These are phyloP conservation scores for Horisme vitalbata DNA, from an alignment of 2,888 invertebrate genomes.

Conservation along the genomic window DNA sequence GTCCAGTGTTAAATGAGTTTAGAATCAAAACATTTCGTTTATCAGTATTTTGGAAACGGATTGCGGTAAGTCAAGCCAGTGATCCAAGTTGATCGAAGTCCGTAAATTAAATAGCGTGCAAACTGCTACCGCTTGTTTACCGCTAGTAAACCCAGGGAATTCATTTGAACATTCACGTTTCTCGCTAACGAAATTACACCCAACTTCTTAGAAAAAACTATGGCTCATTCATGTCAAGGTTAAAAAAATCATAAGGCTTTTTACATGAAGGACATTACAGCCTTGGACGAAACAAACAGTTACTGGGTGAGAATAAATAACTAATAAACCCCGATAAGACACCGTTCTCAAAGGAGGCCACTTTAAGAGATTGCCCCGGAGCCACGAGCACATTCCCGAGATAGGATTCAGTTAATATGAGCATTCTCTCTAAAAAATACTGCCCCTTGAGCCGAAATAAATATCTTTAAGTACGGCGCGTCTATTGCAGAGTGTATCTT, in stretches of 20 bases:
- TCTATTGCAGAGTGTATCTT: constrained; percentile 42
- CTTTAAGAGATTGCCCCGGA: constrained; percentile 75
- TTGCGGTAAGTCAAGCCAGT: no score
- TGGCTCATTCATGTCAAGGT: constrained; percentile 15
- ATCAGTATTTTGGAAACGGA: no score
- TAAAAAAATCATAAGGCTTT: constrained; percentile 44
- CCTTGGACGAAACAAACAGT: constrained; percentile 16
- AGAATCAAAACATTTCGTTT: no score
- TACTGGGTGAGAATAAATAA: constrained; percentile 66
- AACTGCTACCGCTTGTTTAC: no score
- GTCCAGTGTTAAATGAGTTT: no score
- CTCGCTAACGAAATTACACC: constrained; percentile 5
- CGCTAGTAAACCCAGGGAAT: not conserved
- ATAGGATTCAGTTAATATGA: constrained; percentile 68
- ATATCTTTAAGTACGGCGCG: constrained; percentile 59
- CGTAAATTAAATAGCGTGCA: not conserved
- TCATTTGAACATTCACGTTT: constrained; percentile 18
- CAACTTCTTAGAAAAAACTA: constrained; percentile 8
- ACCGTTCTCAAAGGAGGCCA: constrained; percentile 55
- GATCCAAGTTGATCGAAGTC: no score
- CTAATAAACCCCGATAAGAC: constrained; percentile 73
- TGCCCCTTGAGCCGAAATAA: constrained; percentile 63
- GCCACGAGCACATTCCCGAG: constrained; percentile 46
- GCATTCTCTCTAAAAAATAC: constrained; percentile 60
- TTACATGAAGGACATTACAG: constrained; percentile 58